Base-by-base conservation (phyloP, 2,888 invertebrate species). In the Meta bourneti region DNA sequence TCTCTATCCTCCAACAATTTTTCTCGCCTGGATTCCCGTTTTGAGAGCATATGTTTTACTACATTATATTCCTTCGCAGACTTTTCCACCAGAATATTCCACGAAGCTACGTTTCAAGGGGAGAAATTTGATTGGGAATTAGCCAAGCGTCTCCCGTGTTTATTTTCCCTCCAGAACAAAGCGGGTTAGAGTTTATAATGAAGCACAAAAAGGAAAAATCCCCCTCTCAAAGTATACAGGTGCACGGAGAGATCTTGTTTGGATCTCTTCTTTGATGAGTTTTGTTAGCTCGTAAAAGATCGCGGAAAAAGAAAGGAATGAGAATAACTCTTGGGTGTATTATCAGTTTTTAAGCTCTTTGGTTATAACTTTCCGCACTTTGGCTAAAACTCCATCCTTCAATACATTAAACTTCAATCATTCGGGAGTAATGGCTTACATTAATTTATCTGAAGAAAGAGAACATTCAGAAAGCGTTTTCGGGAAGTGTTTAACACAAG, bases 71-170 rank as follows among this genome's bases (percentile, higher is more conserved):
- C 48, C 79, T 34, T n/a, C 19, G 19, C 49, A 8, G 49, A 9
- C 74, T 51, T 72, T 89, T 78, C 54, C 19, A 61, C 48, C 52
- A 74, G 52, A 7, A 54, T 9, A 71, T 54, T 72, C 19, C 77
- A 6, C 49, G n/a, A n/a, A n/a, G n/a, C n/a, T n/a, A n/a, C n/a
- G 61, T 48, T 78, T 9, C 49, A 77, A 16, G 51, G 11, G 74
- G 74, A 52, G 75, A 20, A 20, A 69, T 81, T 81, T 69, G 74
- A 81, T 74, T 74, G 80, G 34, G 75, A 88, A 81, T 81, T 88
- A 81, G 69, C 51, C 74, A 69, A 88, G 81, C 81, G 71, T 88
- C 81, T n/a, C 72, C n/a, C n/a, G 48, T 48, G 75, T 52, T 61
- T 81, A 69, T 61, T 75, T 75, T 19, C 70, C 70, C 7, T n/a